Evolutionary conservation across 1,140 invertebrate species (phyloP), one percentile per base, ranked within the genome.

Genomic region (Globodera rostochiensis): DNA sequence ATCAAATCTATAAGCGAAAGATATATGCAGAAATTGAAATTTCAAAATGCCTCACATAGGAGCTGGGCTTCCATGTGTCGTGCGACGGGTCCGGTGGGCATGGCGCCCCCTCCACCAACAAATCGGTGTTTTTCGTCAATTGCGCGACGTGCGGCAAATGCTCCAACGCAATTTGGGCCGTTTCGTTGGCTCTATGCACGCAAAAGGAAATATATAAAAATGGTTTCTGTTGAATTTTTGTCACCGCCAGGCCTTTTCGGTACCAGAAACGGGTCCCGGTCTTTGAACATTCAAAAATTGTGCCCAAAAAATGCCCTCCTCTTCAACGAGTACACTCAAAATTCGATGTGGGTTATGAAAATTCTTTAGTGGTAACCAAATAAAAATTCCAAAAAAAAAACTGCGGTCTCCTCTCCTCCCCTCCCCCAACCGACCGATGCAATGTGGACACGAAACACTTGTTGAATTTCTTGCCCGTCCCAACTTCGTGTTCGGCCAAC

Each of bases 121-220:
- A 50, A 3, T 86, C 83, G 57, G 86, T 86, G 4, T 45, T 49
- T 47, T 76, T 84, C n/a, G n/a, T n/a, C 7, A 64, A 45, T 69
- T 47, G 66, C 8, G 66, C 64, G 13, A 73, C 50, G 6, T 36
- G 60, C n/a, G 57, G 21, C 84, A 86, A 77, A 88, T 92, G 92
- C 87, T 92, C 92, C 71, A 92, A 91, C 85, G 98, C 96, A 19
- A 97, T 93, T 21, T 93, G 91, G 0, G 94, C 94, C 7, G 97
- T 98, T 91, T 98, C 96, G 94, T 0, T 97, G 97, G 95, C 94
- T 8, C 97, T 97, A 91, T 98, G 96, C 87, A 95, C 93, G n/a
- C 97, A 90, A 66, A 97, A 45, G 1, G 94, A 84, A 93, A 93
- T 0, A 96, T 97, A 84, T 97, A 91, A 0, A 19, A 75, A 1